Percentiles rank a stretch among this genome's conserved stretches.
Evolutionary conservation across 2,797 vertebrate species (phyloP).

Genomic region (Hyperoplus lanceolatus): DNA sequence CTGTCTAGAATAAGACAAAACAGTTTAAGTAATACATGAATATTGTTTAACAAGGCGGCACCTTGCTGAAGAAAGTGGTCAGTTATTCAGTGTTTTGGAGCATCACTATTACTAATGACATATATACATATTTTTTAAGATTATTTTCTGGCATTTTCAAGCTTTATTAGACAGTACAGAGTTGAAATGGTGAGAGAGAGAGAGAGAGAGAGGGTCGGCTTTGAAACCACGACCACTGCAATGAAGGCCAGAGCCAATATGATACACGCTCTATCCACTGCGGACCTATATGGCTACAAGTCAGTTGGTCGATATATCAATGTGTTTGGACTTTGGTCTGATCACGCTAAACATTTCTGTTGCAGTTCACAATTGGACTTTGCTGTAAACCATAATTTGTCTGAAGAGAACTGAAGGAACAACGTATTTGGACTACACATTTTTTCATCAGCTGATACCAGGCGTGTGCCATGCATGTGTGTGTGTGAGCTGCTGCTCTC

Average conservation of each 20-base stretch:
- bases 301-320: background rate
- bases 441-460: background rate
- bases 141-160: too few relatives aligned
- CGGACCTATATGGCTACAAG: background rate
- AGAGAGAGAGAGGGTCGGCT: too few relatives aligned
- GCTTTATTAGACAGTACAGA: too few relatives aligned
- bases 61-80: background rate
- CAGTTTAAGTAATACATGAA: background rate
- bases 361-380: constrained; percentile 17
- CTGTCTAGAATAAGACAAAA: background rate
- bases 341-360: background rate
- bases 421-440: background rate
- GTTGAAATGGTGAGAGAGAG: too few relatives aligned
- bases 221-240: too few relatives aligned
- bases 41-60: background rate
- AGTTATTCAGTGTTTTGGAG: background rate
- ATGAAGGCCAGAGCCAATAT: too few relatives aligned
- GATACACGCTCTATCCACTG: too few relatives aligned
- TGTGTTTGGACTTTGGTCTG: background rate
- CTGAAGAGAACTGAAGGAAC: background rate
- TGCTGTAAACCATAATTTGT: background rate
- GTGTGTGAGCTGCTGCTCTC: constrained; percentile 49
- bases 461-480: constrained; percentile 39
- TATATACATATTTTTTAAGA: too few relatives aligned
- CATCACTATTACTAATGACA: too few relatives aligned